phyloP scores from a whole-genome alignment of 2,888 invertebrate genomes.

The Pristionchus entomophagus region DNA sequence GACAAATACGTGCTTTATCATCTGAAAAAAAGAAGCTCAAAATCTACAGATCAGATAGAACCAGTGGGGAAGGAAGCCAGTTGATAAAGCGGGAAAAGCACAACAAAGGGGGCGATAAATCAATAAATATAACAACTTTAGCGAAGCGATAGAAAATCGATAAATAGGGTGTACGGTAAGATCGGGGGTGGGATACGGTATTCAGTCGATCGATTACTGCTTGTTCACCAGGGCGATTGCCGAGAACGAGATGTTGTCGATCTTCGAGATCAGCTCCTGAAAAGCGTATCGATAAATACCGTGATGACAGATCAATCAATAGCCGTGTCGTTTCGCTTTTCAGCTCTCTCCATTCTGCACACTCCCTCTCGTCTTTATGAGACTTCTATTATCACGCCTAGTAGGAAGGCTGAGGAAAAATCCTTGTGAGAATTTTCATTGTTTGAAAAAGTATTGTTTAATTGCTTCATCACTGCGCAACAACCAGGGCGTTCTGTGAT shows the following conservation, averaged over 20 bases:
- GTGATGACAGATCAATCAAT: too few species aligned
- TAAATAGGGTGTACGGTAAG: background rate
- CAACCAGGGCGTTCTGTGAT: too few species aligned
- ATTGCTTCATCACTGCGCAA: too few species aligned
- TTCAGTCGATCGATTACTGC: background rate
- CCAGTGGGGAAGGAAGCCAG: conserved; percentile 11
- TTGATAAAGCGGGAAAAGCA: background rate
- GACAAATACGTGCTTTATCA: conserved; percentile 33
- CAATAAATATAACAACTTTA: background rate
- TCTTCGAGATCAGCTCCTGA: conserved; percentile 65
- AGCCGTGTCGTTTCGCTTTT: too few species aligned
- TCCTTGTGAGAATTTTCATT: too few species aligned
- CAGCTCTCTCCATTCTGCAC: too few species aligned
- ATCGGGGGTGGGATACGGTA: background rate
- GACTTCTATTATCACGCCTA: too few species aligned
- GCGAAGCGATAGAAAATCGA: background rate
- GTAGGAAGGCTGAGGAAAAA: too few species aligned
- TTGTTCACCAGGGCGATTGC: conserved; percentile 71
- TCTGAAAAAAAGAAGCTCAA: background rate
- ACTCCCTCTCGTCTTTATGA: too few species aligned
- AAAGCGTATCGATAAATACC: conserved; percentile 41
- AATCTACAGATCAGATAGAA: conserved; percentile 16
- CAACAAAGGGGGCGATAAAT: background rate
- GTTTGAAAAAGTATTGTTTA: too few species aligned
- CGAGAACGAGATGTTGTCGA: conserved; percentile 66